Conservation (phyloP, 2,797 vertebrate genomes). For the Propithecus perrieri region DNA sequence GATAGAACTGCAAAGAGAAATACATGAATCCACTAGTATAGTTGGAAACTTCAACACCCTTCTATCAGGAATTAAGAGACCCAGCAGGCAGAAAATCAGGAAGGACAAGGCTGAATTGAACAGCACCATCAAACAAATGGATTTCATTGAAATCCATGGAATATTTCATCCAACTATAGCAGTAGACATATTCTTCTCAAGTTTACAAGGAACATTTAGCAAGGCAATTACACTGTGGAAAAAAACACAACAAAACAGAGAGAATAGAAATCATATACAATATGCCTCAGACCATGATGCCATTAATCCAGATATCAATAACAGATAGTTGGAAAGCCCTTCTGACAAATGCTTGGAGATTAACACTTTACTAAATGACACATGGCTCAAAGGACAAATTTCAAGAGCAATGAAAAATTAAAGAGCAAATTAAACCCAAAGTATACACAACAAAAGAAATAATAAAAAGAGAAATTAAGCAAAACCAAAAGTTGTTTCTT, state of each 20-base stretch:
- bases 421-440: background rate
- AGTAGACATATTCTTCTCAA: background rate
- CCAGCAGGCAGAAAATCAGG: background rate
- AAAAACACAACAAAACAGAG: background rate
- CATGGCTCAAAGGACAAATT: background rate
- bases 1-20: background rate
- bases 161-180: background rate
- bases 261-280: background rate
- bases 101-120: background rate
- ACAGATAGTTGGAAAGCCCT: background rate
- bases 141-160: background rate
- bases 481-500: background rate
- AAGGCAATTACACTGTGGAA: background rate
- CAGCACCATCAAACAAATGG: background rate
- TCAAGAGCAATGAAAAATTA: background rate
- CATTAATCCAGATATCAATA: background rate
- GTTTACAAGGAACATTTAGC: background rate
- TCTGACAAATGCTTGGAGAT: too few relatives aligned
- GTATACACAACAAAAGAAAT: background rate
- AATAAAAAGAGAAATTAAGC: background rate
- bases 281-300: background rate
- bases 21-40: background rate
- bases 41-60: background rate
- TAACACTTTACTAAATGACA: too few relatives aligned
- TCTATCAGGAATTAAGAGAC: background rate